Percentiles rank a stretch among this genome's conserved stretches.
Evolutionary conservation across 2,113 vertebrate species (phyloP).

Genomic region (Athene cunicularia): DNA sequence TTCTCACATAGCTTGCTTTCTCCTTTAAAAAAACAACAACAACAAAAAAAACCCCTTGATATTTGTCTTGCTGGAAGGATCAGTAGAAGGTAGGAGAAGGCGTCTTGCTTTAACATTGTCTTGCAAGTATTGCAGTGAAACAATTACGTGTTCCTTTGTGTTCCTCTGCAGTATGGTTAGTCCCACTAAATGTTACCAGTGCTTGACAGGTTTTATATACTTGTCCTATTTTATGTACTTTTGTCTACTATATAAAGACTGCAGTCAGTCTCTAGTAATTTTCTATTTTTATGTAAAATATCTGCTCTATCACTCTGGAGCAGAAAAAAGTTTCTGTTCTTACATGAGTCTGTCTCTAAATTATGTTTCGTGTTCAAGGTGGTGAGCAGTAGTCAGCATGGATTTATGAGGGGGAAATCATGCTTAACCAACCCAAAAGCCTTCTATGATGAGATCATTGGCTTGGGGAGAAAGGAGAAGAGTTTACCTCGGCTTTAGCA

Average conservation of each 20-base stretch:
- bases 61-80: background rate
- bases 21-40: background rate
- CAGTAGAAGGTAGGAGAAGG: background rate
- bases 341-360: background rate
- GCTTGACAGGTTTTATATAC: background rate
- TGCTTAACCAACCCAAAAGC: background rate
- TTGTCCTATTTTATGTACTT: background rate
- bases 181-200: background rate
- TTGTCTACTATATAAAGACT: background rate
- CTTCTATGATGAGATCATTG: background rate
- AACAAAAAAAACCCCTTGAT: background rate
- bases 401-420: background rate
- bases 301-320: background rate
- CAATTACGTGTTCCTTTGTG: fast-evolving
- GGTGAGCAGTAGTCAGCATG: background rate
- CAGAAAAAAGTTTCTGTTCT: background rate
- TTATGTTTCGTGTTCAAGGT: background rate
- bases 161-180: background rate
- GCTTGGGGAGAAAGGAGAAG: background rate
- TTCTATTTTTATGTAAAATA: background rate
- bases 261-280: background rate
- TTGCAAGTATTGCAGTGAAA: background rate
- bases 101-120: background rate
- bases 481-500: background rate
- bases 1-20: background rate